Evolutionary conservation across 2,797 vertebrate species (phyloP).

Genomic region (Orientallactaga sibirica): DNA sequence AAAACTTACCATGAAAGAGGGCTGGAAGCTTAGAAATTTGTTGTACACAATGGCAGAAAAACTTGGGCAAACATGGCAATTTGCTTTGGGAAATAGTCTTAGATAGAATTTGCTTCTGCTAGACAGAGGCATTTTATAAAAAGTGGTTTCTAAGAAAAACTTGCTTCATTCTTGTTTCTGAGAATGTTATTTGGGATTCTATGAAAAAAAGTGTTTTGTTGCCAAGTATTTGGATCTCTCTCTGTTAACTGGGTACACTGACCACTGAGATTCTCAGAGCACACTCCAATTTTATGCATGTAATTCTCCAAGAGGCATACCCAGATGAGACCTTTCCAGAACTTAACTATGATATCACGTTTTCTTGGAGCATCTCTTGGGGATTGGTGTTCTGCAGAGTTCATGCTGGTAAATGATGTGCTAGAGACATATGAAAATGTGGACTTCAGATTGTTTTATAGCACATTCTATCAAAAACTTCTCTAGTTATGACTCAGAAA

Average conservation of each 20-base stretch:
- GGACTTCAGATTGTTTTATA: constrained; percentile 3
- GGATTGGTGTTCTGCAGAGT: not conserved
- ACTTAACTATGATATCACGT: not conserved
- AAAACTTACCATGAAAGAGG: not conserved
- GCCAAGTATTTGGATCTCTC: not conserved
- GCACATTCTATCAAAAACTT: not conserved
- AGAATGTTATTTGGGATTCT: not conserved
- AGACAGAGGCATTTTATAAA: not conserved
- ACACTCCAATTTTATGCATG: fast-evolving
- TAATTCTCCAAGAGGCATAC: not conserved
- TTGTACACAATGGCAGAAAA: not conserved
- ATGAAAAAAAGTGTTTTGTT: not conserved
- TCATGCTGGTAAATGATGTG: not conserved
- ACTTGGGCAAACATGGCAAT: not conserved
- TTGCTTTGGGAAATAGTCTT: constrained; percentile 36
- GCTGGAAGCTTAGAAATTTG: not conserved
- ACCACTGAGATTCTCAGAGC: not conserved
- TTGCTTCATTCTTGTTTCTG: constrained; percentile 22
- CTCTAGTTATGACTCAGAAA: not conserved
- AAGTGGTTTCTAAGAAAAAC: constrained; percentile 37
- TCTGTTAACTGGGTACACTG: not conserved
- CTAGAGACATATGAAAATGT: not conserved
- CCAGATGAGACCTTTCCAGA: not conserved
- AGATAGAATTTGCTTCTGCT: not conserved
- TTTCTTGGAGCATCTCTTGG: not conserved